Evolutionary conservation across 1,140 invertebrate genomes (phyloP).

Genomic region (Trichonephila inaurata): DNA sequence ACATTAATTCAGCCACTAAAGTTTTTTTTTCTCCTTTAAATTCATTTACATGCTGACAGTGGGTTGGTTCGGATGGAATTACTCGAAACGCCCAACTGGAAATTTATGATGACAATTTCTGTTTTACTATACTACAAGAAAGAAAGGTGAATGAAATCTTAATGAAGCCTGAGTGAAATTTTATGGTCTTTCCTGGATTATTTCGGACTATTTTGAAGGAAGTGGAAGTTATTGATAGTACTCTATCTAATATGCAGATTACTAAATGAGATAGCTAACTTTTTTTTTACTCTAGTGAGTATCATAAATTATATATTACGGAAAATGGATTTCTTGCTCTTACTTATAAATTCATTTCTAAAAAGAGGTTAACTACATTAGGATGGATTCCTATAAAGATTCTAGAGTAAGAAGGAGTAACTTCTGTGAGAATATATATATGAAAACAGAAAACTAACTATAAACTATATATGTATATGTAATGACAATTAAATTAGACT

Average conservation of each 20-base stretch:
- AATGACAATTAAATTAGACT: too few relatives aligned
- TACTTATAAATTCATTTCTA: too few relatives aligned
- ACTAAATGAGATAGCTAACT: background rate
- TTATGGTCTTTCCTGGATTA: constrained; percentile 2
- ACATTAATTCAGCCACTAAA: background rate
- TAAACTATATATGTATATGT: too few relatives aligned
- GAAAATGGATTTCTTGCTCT: background rate
- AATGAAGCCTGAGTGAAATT: constrained; percentile 7
- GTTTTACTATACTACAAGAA: background rate
- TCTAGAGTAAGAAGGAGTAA: too few relatives aligned
- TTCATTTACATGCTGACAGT: constrained; percentile 23
- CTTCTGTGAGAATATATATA: too few relatives aligned
- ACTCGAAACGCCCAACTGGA: background rate
- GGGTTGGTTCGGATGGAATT: background rate
- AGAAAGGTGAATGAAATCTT: background rate
- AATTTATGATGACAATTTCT: background rate
- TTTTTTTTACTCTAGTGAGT: background rate
- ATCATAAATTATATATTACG: background rate
- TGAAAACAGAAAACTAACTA: too few relatives aligned
- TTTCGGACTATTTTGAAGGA: background rate
- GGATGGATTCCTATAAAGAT: background rate
- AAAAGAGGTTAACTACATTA: background rate
- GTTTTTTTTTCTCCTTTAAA: background rate
- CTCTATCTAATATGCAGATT: constrained; percentile 1
- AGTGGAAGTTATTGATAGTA: background rate